Evolutionary conservation across 92 coral and sea anemone genomes (phyloP), one percentile per base, ranked within the genome.

Genomic region (Parazoanthus darwini): DNA sequence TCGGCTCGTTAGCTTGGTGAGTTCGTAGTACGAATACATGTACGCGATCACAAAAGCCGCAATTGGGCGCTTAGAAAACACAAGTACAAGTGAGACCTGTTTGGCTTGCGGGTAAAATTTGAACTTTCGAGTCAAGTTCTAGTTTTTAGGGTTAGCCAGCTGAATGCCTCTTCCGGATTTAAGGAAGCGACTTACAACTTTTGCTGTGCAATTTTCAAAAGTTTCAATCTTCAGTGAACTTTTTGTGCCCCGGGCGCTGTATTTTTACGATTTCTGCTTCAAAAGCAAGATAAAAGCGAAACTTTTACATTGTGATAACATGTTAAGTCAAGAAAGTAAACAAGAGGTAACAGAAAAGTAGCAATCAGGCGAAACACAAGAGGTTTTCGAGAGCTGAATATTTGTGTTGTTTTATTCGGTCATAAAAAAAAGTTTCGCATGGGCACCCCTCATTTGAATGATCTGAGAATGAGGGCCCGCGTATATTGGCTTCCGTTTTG

Each of bases 181-280:
- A 16, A 65, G 25, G 29, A 39, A 20, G 51, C 33, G 29, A 20
- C 1, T 6, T 35, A 58, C 9, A 20, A 63, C 71, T 67, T 74
- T 82, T 82, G 18, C 74, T 82, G 33, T 63, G 44, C 22, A 20
- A 82, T 42, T 82, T 65, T 82, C 75, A 58, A 63, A 35, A 67
- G 75, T 59, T 38, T 65, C 26, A n/a, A 56, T 81, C 72, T 36
- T 81, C 74, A 25, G 36, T 42, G 36, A 82, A 82, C 51, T 82
- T 82, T 79, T 63, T 81, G 72, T 82, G 86, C 86, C 86, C 56
- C 74, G 75, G 86, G 86, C 86, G 86, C 86, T 59, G 51, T 16
- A 82, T 67, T 37, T 82, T 6, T 65, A 23, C 58, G 18, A 65
- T 82, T 59, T n/a, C 33, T 82, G 74, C 26, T 67, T 82, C 43